Evolutionary conservation across 2,113 vertebrate genomes (phyloP).

Genomic region (Ptilorrhoa leucosticta): DNA sequence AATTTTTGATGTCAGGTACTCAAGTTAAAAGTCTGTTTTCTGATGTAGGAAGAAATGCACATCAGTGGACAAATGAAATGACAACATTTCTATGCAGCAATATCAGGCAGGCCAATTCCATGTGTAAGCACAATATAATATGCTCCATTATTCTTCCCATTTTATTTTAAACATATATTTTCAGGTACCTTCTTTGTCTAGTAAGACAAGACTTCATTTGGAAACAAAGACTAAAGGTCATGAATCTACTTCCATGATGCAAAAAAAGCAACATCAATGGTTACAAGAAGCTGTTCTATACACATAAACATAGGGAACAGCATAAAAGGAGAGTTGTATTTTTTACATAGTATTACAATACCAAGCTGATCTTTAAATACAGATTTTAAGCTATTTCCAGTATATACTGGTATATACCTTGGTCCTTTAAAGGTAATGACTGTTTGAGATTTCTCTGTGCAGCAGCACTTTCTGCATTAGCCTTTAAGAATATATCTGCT

Average conservation of each 20-base stretch:
- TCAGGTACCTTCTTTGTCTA: not conserved
- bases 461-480: slow-evolving; percentile 78
- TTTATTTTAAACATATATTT: not conserved
- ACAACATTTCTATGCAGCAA: not conserved
- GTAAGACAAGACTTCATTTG: not conserved
- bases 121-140: not conserved
- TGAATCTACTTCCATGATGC: not conserved
- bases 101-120: not conserved
- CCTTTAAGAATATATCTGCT: slow-evolving; percentile 88
- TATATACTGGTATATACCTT: slow-evolving; percentile 68
- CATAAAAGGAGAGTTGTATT: not conserved
- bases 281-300: not conserved
- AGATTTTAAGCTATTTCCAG: not conserved
- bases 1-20: not conserved
- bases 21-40: not conserved
- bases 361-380: not conserved
- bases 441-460: slow-evolving; percentile 75
- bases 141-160: not conserved
- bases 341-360: not conserved
- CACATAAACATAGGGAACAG: not conserved
- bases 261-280: not conserved
- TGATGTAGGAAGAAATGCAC: not conserved
- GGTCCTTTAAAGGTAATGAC: slow-evolving; percentile 68
- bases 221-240: not conserved
- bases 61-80: not conserved